phyloP scores from a whole-genome alignment of 2,113 vertebrate genomes.

The Excalfactoria chinensis region DNA sequence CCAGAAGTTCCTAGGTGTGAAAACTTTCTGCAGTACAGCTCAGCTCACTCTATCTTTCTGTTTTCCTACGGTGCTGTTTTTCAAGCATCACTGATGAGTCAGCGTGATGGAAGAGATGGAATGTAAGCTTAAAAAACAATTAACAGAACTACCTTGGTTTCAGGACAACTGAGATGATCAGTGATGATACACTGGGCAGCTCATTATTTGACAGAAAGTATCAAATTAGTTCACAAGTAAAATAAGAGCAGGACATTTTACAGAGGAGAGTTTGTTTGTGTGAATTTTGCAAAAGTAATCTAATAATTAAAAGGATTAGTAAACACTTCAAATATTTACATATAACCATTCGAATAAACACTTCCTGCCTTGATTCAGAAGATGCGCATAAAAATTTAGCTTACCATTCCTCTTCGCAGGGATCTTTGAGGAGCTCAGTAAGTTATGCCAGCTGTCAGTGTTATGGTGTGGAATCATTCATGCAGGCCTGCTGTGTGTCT shows the following conservation, averaged over 20 bases:
- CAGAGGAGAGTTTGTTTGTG: neutral
- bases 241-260: neutral
- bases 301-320: neutral
- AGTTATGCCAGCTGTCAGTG: neutral
- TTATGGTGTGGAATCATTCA: constrained; percentile 7
- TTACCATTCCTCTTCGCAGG: constrained; percentile 33
- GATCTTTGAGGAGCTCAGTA: neutral
- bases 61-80: neutral
- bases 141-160: neutral
- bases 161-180: neutral
- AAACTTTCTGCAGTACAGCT: neutral
- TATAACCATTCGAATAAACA: neutral
- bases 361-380: constrained; percentile 1
- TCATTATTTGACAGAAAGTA: neutral
- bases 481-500: neutral
- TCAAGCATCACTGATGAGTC: neutral
- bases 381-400: neutral
- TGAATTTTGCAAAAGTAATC: neutral
- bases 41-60: neutral
- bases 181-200: neutral
- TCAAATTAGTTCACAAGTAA: neutral
- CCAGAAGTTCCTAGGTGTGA: constrained; percentile 8
- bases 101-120: neutral
- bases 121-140: neutral
- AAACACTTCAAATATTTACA: neutral